phyloP scores from a whole-genome alignment of 2,113 vertebrate species.

The Epinephelus lanceolatus region DNA sequence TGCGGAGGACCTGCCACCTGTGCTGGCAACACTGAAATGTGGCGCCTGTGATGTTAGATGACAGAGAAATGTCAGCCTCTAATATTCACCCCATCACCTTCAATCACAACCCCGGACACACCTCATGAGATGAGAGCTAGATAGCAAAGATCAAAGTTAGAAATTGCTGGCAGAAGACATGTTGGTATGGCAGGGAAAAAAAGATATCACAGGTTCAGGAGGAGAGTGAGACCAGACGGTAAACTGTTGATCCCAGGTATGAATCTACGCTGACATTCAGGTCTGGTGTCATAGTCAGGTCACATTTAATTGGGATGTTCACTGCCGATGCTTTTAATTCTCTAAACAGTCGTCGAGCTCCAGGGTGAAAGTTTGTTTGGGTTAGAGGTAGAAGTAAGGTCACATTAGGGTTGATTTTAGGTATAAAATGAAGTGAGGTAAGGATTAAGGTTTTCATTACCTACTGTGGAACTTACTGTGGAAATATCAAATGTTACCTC shows the following conservation, averaged over 20 bases:
- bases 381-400: not conserved
- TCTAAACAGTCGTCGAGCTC: not conserved
- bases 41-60: slow-evolving; percentile 64
- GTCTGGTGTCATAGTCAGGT: slow-evolving; percentile 38
- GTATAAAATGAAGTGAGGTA: not conserved
- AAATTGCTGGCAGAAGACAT: slow-evolving; percentile 50
- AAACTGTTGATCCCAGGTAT: slow-evolving; percentile 5
- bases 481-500: not conserved
- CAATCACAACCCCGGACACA: slow-evolving; percentile 48
- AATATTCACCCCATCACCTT: slow-evolving; percentile 69
- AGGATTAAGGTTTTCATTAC: not conserved
- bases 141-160: slow-evolving; percentile 72
- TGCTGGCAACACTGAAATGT: slow-evolving; percentile 17
- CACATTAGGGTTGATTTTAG: not conserved
- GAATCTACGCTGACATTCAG: slow-evolving; percentile 23
- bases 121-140: slow-evolving; percentile 61
- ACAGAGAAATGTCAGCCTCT: slow-evolving; percentile 68
- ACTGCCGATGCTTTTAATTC: not conserved
- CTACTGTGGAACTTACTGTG: not conserved
- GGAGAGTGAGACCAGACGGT: slow-evolving; percentile 4
- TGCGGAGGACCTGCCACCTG: slow-evolving; percentile 34
- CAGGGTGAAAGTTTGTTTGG: not conserved
- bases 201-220: slow-evolving; percentile 25
- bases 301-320: slow-evolving; percentile 3
- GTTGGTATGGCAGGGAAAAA: slow-evolving; percentile 7